Evolutionary conservation across 2,888 invertebrate species (phyloP), one percentile per base, ranked within the genome.

Genomic region (Clistopyga incitator): DNA sequence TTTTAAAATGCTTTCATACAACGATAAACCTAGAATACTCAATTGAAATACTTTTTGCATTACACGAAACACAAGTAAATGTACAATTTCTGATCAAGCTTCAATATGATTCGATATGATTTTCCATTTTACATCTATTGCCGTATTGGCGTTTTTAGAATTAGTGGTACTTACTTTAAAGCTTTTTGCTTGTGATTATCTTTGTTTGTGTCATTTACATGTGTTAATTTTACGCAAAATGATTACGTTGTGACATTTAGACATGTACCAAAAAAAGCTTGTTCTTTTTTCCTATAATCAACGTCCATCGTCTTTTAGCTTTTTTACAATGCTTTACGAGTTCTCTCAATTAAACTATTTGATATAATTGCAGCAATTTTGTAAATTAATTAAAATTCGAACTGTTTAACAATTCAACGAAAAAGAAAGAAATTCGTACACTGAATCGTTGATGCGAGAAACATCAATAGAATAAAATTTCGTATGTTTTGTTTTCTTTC

Each of bases 211-310:
- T 25, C 54, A 23, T 54, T 54, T 59, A 59, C n/a, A 29, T 15
- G 20, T 59, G 59, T 59, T 61, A n/a, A 34, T 61, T 34, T 61
- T 29, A 61, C 59, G 34, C n/a, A 61, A 3, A 34, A 29, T 29
- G n/a, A 61, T 61, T 29, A 34, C n/a, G 6, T 8, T n/a, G 59
- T 61, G 34, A 61, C 59, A 61, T 34, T 61, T 61, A 61, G 59
- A 61, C 59, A 61, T 61, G 59, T 61, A 61, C 6, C 18, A 29
- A 29, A 15, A 15, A 15, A 34, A 56, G 2, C 34, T 18, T 18
- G 18, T 54, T 11, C 8, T 61, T 61, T 59, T 0, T 6, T 15
- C 15, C 29, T 15, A n/a, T 29, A 29, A 25, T 29, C 29, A 29
- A n/a, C 59, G 8, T 18, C 29, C 8, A 61, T n/a, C 29, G n/a